Conservation (phyloP, 2,797 vertebrate genomes). For the Spatula versicolor region DNA sequence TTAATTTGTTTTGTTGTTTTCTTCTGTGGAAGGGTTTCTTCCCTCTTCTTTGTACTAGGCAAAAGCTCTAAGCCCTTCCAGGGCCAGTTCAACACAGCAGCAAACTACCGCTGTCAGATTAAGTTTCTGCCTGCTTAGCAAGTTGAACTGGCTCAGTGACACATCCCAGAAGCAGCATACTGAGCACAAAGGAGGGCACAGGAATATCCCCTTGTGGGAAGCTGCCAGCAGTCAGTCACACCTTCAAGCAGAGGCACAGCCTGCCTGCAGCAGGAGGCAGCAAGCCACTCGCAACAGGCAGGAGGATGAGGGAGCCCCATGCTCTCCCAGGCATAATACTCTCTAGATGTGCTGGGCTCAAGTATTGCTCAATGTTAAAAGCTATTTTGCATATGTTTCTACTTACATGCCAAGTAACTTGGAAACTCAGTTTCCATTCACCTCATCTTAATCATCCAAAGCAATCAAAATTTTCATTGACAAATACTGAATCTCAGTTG, state of each 20-base stretch:
- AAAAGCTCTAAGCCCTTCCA: background rate
- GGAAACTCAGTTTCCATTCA: background rate
- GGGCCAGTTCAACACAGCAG: background rate
- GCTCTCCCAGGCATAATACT: background rate
- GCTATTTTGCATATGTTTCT: background rate
- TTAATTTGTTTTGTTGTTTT: background rate
- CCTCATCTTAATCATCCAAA: background rate
- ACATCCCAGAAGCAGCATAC: background rate
- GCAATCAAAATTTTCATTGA: background rate
- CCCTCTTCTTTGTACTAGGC: background rate
- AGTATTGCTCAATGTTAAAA: fast-evolving
- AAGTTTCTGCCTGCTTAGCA: conserved; percentile 18
- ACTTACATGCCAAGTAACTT: background rate
- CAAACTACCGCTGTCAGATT: background rate
- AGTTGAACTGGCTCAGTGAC: conserved; percentile 37
- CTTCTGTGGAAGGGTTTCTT: background rate
- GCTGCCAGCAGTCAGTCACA: background rate
- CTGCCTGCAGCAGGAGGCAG: background rate
- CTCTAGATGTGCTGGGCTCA: fast-evolving
- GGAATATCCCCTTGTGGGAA: background rate
- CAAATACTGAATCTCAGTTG: background rate
- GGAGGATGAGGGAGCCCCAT: fast-evolving
- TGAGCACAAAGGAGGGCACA: background rate
- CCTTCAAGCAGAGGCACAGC: background rate
- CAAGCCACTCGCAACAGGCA: fast-evolving